Evolutionary conservation across 2,888 invertebrate species (phyloP).

Genomic region (Helleia helle): DNA sequence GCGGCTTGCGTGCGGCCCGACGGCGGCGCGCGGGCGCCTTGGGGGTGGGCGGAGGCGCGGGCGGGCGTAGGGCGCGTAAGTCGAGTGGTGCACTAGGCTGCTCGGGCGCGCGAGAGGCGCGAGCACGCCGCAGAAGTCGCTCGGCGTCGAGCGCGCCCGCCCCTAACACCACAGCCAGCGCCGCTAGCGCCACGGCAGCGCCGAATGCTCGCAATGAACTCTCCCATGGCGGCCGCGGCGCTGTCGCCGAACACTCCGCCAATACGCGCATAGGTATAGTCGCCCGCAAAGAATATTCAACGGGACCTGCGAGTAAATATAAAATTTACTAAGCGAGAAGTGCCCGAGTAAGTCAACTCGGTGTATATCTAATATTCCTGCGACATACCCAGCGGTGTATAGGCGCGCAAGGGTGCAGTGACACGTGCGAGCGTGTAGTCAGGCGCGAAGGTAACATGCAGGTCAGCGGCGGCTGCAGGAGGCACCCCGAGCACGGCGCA

Average conservation of each 20-base stretch:
- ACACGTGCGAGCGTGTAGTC: constrained; percentile 47
- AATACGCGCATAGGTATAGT: constrained; percentile 36
- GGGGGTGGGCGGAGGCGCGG: constrained; percentile 19
- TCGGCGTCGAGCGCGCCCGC: constrained; percentile 36
- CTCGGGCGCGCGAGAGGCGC: constrained; percentile 23
- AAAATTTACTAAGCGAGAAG: too few species aligned
- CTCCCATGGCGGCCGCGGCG: constrained; percentile 72
- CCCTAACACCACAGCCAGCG: constrained; percentile 38
- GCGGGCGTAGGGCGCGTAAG: constrained; percentile 25
- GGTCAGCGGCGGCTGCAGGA: constrained; percentile 45
- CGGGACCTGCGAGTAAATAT: constrained; percentile 21
- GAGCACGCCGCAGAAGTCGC: constrained; percentile 27
- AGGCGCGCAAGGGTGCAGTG: constrained; percentile 27
- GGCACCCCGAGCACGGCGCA: constrained; percentile 43
- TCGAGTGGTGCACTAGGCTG: constrained; percentile 28
- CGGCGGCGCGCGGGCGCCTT: constrained; percentile 18
- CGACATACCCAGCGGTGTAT: background rate
- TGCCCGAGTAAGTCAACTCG: too few species aligned
- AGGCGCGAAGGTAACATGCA: constrained; percentile 39
- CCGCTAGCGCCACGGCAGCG: constrained; percentile 35
- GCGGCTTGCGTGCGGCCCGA: constrained; percentile 23
- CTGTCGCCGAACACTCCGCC: constrained; percentile 29
- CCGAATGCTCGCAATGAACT: constrained; percentile 66
- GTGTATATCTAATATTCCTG: too few species aligned
- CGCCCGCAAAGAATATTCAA: constrained; percentile 31